Conservation (phyloP, 2,888 invertebrate species). For the Cephus spinipes region DNA sequence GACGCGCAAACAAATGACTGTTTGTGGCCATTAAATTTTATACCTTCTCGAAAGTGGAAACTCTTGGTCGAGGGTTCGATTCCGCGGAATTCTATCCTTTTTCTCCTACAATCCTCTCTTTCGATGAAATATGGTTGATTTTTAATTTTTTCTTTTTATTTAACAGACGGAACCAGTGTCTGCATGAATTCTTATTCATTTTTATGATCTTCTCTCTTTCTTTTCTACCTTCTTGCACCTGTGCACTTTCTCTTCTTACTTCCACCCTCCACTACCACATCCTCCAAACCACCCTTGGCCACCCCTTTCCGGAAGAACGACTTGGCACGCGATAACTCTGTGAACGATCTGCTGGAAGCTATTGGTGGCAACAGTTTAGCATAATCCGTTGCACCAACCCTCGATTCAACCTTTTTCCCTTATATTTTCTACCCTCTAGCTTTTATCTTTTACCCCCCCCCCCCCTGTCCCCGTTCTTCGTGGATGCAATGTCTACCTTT, state of each 20-base stretch:
- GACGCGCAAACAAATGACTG: neutral
- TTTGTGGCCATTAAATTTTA: conserved; percentile 2
- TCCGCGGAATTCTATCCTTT: neutral
- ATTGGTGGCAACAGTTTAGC: neutral
- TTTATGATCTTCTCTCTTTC: neutral
- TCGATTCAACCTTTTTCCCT: neutral
- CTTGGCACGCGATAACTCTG: neutral
- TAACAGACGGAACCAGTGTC: neutral
- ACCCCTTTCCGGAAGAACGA: neutral
- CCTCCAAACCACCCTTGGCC: neutral
- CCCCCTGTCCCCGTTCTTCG: neutral
- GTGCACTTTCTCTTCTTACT: neutral
- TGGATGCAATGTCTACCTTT: neutral
- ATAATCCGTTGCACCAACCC: neutral
- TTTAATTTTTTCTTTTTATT: neutral
- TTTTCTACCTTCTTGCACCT: neutral
- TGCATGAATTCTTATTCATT: neutral
- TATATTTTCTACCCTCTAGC: neutral
- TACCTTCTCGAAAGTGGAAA: neutral
- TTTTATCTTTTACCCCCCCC: neutral
- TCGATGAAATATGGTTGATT: neutral
- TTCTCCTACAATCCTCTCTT: neutral
- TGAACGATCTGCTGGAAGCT: neutral
- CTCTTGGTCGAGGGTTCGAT: neutral
- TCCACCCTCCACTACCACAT: neutral